A percentile compares a stretch with the other conserved stretches of the same genome.
These are phyloP conservation scores for Brachypterus glaber DNA, from an alignment of 2,888 invertebrate species.

Conservation along the genomic window DNA sequence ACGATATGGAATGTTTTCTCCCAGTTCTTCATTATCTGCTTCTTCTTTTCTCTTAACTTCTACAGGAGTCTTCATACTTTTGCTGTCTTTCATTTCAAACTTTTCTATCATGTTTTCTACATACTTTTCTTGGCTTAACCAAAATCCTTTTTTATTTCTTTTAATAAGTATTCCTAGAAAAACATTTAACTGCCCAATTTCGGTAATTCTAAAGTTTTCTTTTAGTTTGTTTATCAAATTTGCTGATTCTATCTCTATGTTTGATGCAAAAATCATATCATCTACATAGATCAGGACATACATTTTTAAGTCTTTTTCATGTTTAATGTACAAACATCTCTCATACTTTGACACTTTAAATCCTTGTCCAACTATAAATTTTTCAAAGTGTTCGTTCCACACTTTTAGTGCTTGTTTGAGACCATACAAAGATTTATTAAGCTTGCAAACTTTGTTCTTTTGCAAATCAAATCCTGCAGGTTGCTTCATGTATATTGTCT, in stretches of 20 bases:
- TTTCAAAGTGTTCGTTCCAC: conserved; percentile 14
- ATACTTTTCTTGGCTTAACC: conserved; percentile 22
- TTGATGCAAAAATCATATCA: conserved; percentile 14
- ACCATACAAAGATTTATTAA: conserved; percentile 14
- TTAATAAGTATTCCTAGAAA: conserved; percentile 25
- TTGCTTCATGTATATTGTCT: conserved; percentile 13
- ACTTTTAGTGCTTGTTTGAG: conserved; percentile 15
- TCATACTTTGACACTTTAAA: conserved; percentile 16
- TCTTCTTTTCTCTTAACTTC: conserved; percentile 9
- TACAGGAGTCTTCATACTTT: conserved; percentile 13
- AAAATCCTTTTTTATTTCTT: conserved; percentile 15
- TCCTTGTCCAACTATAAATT: conserved; percentile 11
- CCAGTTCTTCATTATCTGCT: background rate
- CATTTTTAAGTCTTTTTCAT: conserved; percentile 4
- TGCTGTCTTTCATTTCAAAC: conserved; percentile 24
- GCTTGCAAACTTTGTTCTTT: conserved; percentile 10
- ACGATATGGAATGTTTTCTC: background rate
- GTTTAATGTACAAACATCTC: conserved; percentile 14
- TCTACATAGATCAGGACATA: conserved; percentile 17
- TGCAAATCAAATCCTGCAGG: conserved; percentile 12
- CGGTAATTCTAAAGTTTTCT: conserved; percentile 22
- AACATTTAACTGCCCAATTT: conserved; percentile 19
- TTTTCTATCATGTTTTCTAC: conserved; percentile 20
- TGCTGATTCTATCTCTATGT: background rate
- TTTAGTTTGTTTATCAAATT: conserved; percentile 4